Conservation (phyloP, 2,797 vertebrate genomes). For the Numenius phaeopus region DNA sequence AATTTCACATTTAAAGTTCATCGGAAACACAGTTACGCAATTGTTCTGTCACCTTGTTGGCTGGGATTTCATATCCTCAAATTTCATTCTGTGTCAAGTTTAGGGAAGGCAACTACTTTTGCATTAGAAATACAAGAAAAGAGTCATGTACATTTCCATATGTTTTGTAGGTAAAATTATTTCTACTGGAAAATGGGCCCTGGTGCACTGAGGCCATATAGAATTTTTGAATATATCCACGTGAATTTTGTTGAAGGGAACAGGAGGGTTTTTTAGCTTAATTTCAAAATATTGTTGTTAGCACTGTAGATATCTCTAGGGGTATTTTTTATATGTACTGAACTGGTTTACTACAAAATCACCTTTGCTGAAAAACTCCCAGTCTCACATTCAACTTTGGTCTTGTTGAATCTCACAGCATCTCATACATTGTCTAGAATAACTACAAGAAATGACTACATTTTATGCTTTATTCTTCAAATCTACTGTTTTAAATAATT, state of each 20-base stretch:
- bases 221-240: neutral
- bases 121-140: neutral
- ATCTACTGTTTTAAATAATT: neutral
- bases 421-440: neutral
- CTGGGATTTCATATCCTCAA: neutral
- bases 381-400: neutral
- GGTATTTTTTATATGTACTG: neutral
- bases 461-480: slow-evolving; percentile 1
- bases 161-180: neutral
- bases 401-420: neutral
- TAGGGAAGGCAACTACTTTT: neutral
- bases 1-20: slow-evolving; percentile 8
- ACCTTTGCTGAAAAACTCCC: slow-evolving; percentile 16
- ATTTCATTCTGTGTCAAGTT: neutral
- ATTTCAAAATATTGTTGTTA: slow-evolving; percentile 51
- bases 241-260: neutral
- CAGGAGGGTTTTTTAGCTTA: neutral
- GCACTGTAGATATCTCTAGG: neutral
- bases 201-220: neutral
- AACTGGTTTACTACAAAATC: neutral
- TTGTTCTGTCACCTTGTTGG: neutral
- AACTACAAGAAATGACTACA: neutral
- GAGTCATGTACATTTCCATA: neutral
- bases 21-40: neutral
- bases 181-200: neutral